phyloP scores from a whole-genome alignment of 2,113 vertebrate genomes.

The Microcebus ravelobensis region DNA sequence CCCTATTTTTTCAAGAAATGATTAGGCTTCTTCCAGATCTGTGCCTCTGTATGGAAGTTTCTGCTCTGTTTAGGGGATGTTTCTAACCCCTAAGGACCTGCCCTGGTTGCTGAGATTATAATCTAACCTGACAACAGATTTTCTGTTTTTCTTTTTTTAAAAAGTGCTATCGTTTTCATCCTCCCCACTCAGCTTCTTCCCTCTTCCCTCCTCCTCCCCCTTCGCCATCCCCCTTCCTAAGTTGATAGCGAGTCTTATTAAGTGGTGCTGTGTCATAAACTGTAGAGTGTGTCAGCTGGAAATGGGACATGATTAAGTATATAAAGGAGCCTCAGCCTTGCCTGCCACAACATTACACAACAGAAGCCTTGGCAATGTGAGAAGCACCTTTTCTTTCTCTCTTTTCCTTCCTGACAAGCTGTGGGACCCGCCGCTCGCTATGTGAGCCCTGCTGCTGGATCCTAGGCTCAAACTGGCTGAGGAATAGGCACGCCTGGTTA shows the following conservation, averaged over 20 bases:
- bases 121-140: conserved; percentile 72
- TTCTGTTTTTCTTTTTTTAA: not conserved
- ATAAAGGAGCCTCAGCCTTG: conserved; percentile 58
- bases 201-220: not conserved
- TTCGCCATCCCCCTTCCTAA: not conserved
- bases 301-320: conserved; percentile 68
- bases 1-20: conserved; percentile 14
- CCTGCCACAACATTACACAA: conserved; percentile 61
- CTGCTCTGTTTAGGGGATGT: conserved; percentile 48
- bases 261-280: conserved; percentile 68
- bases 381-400: not conserved
- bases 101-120: conserved; percentile 68
- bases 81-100: conserved; percentile 62
- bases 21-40: conserved; percentile 44
- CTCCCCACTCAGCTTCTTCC: not conserved
- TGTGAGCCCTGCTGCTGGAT: not conserved
- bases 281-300: conserved; percentile 69
- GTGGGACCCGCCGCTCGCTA: not conserved
- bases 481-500: not conserved
- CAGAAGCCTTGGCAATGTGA: not conserved
- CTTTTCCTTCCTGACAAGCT: not conserved
- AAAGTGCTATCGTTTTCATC: conserved; percentile 47
- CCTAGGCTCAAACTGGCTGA: not conserved
- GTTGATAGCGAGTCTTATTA: conserved; percentile 62
- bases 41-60: not conserved